Evolutionary conservation across 2,797 vertebrate genomes (phyloP), one percentile per base, ranked within the genome.

Genomic region (Glyptemys insculpta): DNA sequence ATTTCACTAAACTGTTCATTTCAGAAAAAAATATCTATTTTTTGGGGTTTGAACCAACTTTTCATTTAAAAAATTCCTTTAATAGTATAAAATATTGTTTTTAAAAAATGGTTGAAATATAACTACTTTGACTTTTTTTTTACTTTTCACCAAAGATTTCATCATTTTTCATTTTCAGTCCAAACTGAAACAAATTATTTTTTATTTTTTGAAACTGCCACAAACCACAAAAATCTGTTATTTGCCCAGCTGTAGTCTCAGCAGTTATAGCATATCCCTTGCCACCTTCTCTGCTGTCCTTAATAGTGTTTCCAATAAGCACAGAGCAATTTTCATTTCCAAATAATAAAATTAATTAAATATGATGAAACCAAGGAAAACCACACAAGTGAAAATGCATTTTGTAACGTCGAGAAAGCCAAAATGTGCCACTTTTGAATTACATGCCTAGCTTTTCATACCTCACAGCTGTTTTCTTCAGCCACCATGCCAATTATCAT

Each of bases 351-450:
- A 92, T 81, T 0, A 87, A 86, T 87, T 85, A 88, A 84, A 81
- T 84, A 83, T n/a, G 86, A 62, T 94, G 95, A 96, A 93, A 96
- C 89, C 92, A 95, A 94, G 84, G 82, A 92, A 90, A 87, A 47
- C 88, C 87, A 89, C 81, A 94, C 56, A 89, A 90, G 88, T 59
- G 88, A 95, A 79, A 14, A 37, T 21, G 44, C 79, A 79, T 95
- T 92, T 96, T 96, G 83, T 44, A 85, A 90, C 89, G 59, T 8
- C 78, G 41, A 88, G 53, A 88, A 90, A 94, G 11, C 94, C 92
- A 92, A 93, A 91, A 52, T 87, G 86, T 97, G 72, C 96, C 92
- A 85, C 12, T 91, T 91, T 44, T 94, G 94, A 95, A 86, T 96
- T 93, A 91, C 90, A 79, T 5, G 31, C 6, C 0, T 85, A 27